Conservation (phyloP, 2,888 invertebrate genomes). For the Tenthredo distinguenda region DNA sequence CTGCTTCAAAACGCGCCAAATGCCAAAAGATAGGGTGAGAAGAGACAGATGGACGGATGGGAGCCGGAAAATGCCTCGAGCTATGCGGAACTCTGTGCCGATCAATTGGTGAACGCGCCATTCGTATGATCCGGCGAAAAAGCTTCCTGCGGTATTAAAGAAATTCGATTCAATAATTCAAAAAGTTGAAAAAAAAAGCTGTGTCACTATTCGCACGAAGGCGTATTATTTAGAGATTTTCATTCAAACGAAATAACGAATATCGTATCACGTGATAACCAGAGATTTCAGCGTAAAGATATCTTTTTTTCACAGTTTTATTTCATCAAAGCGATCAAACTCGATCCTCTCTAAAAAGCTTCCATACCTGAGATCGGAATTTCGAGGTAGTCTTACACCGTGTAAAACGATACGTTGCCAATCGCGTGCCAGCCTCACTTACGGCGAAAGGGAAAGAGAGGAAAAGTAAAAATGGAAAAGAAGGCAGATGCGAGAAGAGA, state of each 20-base stretch:
- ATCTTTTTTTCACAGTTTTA: neutral
- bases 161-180: neutral
- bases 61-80: conserved; percentile 47
- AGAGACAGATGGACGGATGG: conserved; percentile 41
- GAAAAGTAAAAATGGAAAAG: neutral
- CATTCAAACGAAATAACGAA: neutral
- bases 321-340: neutral
- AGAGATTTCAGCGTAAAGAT: neutral
- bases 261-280: neutral
- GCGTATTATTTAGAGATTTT: neutral
- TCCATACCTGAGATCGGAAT: neutral
- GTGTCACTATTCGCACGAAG: neutral
- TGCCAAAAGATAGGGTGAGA: conserved; percentile 43
- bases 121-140: conserved; percentile 30
- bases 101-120: conserved; percentile 49
- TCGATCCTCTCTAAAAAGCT: neutral
- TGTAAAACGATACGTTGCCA: conserved; percentile 31
- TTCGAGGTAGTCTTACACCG: neutral
- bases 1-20: conserved; percentile 28
- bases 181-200: neutral
- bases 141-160: neutral
- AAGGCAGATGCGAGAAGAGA: neutral
- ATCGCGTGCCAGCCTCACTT: conserved; percentile 36
- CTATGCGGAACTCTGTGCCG: conserved; percentile 51
- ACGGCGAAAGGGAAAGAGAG: neutral